Percentiles rank a stretch among this genome's conserved stretches.
phyloP scores from a whole-genome alignment of 2,113 vertebrate species.

The Barnardius zonarius region DNA sequence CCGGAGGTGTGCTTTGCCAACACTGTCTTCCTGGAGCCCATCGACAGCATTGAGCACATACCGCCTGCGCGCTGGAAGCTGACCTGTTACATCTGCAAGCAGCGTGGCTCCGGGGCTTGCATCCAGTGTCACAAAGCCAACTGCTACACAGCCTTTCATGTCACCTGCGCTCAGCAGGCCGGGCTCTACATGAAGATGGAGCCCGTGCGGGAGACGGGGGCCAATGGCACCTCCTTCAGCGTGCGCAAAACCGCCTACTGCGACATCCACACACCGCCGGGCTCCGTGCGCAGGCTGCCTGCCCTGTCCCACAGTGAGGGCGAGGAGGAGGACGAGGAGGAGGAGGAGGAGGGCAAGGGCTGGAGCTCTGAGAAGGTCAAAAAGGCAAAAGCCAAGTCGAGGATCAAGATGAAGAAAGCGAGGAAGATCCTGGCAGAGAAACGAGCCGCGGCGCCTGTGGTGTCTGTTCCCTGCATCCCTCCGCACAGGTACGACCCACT shows the following conservation, averaged over 20 bases:
- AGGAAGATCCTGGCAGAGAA: constrained; percentile 96
- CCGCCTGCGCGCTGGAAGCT: constrained; percentile 97
- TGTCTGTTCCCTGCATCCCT: constrained; percentile 96
- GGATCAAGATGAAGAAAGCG: constrained; percentile 97
- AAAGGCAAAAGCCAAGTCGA: constrained; percentile 96
- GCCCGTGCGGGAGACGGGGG: constrained; percentile 93
- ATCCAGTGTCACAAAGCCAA: constrained; percentile 99
- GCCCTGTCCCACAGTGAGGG: constrained; percentile 91
- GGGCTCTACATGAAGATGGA: constrained; percentile 99
- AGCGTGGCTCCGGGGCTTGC: constrained; percentile 94
- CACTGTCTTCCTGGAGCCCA: constrained; percentile 97
- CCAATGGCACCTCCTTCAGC: constrained; percentile 95
- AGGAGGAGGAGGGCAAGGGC: constrained; percentile 92
- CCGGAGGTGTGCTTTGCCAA: constrained; percentile 99
- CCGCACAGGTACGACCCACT: constrained; percentile 82
- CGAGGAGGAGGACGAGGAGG: constrained; percentile 90
- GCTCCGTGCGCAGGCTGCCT: constrained; percentile 82
- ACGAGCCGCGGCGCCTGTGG: constrained; percentile 92
- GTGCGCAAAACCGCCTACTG: constrained; percentile 98
- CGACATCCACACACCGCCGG: constrained; percentile 95
- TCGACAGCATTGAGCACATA: constrained; percentile 98
- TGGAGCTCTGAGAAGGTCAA: constrained; percentile 97
- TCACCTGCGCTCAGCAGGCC: constrained; percentile 97
- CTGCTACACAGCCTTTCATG: constrained; percentile 98
- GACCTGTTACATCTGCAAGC: constrained; percentile 99